These are phyloP conservation scores for Oeneis ivallda DNA, from an alignment of 2,888 invertebrate species.

Conservation along the genomic window DNA sequence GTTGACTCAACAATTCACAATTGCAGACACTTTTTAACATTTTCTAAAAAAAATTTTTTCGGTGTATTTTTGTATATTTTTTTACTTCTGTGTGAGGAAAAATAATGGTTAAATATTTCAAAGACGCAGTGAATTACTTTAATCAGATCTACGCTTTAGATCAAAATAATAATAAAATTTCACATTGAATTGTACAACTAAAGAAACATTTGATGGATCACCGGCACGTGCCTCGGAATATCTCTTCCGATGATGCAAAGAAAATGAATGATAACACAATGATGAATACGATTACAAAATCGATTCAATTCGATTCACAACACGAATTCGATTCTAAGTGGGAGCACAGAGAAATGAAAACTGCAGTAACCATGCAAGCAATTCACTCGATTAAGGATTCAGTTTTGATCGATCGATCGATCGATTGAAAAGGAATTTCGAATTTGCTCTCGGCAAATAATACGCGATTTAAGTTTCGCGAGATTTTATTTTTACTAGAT, in stretches of 20 bases:
- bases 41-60: too few species aligned
- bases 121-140: too few species aligned
- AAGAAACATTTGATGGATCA: slow-evolving; percentile 61
- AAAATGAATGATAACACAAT: slow-evolving; percentile 53
- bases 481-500: neutral
- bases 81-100: too few species aligned
- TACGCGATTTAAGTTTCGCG: neutral
- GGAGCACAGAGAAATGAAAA: slow-evolving; percentile 31
- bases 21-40: too few species aligned
- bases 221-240: slow-evolving; percentile 62
- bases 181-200: slow-evolving; percentile 14
- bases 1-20: too few species aligned
- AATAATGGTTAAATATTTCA: too few species aligned
- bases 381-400: slow-evolving; percentile 26
- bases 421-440: slow-evolving; percentile 19
- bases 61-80: too few species aligned
- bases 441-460: slow-evolving; percentile 9
- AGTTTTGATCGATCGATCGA: slow-evolving; percentile 37
- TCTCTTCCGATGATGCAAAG: slow-evolving; percentile 59
- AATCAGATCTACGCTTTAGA: too few species aligned
- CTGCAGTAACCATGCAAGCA: neutral
- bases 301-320: slow-evolving; percentile 35
- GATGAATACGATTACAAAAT: slow-evolving; percentile 44
- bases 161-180: neutral
- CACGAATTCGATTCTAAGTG: slow-evolving; percentile 38